phyloP scores from a whole-genome alignment of 2,888 invertebrate genomes.

The Dasysyrphus tricinctus region DNA sequence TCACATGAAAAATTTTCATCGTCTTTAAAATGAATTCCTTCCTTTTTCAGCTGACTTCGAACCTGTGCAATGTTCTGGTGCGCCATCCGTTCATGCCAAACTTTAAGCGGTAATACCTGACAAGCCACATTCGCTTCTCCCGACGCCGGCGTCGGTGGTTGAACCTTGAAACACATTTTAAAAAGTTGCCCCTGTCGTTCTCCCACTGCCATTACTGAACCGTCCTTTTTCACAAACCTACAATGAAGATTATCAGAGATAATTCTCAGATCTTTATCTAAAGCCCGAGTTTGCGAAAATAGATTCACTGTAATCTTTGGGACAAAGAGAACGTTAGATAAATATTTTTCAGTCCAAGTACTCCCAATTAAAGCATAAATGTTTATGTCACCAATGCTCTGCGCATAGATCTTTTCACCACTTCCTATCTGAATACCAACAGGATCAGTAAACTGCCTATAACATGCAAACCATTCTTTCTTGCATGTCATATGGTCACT shows the following conservation, averaged over 20 bases:
- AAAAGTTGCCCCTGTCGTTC: constrained; percentile 11
- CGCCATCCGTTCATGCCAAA: constrained; percentile 77
- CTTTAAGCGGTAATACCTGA: constrained; percentile 50
- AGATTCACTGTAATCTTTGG: constrained; percentile 71
- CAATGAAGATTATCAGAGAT: constrained; percentile 47
- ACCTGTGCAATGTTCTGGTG: constrained; percentile 76
- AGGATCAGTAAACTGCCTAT: constrained; percentile 23
- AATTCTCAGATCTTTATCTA: constrained; percentile 35
- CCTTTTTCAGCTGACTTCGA: constrained; percentile 60
- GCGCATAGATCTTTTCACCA: constrained; percentile 58
- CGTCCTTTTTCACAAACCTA: constrained; percentile 42
- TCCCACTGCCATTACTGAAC: constrained; percentile 46
- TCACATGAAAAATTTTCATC: constrained; percentile 69
- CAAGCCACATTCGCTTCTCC: constrained; percentile 35
- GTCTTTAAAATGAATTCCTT: constrained; percentile 61
- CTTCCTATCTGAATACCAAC: constrained; percentile 48
- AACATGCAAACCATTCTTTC: constrained; percentile 28
- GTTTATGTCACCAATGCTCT: constrained; percentile 63
- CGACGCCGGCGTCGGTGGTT: background rate
- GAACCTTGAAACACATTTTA: constrained; percentile 7
- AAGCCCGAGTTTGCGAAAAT: constrained; percentile 63
- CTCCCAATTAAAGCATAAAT: constrained; percentile 64
- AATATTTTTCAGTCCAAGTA: too few relatives aligned
- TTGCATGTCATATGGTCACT: constrained; percentile 34
- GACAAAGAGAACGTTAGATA: constrained; percentile 73